Percentiles rank a stretch among this genome's conserved stretches.
phyloP scores from a whole-genome alignment of 2,797 vertebrate species.

The Paedocypris micromegethes region DNA sequence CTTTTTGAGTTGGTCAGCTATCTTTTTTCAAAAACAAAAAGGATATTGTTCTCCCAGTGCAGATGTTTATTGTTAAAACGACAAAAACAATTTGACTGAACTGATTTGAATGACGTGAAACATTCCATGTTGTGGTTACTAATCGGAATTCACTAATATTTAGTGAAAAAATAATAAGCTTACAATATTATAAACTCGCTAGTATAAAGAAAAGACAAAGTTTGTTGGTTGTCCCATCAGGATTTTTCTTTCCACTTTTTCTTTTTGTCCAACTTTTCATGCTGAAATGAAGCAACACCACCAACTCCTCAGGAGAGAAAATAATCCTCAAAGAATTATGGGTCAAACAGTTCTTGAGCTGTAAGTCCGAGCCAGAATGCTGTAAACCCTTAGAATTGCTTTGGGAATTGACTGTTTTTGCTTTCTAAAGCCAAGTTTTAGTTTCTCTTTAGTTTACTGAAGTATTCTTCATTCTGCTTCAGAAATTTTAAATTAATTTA shows the following conservation, averaged over 20 bases:
- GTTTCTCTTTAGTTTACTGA: conserved; percentile 2
- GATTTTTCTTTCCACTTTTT: conserved; percentile 33
- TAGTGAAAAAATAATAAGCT: background rate
- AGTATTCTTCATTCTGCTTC: too few relatives aligned
- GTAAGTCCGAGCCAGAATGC: background rate
- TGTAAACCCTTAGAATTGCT: conserved; percentile 6
- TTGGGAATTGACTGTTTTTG: conserved; percentile 9
- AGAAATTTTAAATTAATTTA: too few relatives aligned
- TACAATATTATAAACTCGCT: background rate
- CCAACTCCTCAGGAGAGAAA: conserved; percentile 52
- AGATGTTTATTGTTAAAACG: conserved; percentile 10
- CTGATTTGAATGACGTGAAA: background rate
- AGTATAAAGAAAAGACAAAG: conserved; percentile 43
- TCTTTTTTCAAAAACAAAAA: conserved; percentile 12
- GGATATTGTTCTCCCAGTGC: conserved; percentile 3
- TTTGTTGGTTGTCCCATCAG: conserved; percentile 45
- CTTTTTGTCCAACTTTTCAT: conserved; percentile 52
- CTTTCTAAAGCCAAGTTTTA: background rate
- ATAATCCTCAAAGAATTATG: conserved; percentile 29
- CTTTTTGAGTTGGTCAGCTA: conserved; percentile 26
- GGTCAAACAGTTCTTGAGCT: conserved; percentile 19
- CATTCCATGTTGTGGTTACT: background rate
- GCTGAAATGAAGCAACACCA: conserved; percentile 53
- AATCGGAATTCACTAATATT: background rate
- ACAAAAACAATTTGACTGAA: conserved; percentile 8